Evolutionary conservation across 2,113 vertebrate species (phyloP).

Genomic region (Otus sunia): DNA sequence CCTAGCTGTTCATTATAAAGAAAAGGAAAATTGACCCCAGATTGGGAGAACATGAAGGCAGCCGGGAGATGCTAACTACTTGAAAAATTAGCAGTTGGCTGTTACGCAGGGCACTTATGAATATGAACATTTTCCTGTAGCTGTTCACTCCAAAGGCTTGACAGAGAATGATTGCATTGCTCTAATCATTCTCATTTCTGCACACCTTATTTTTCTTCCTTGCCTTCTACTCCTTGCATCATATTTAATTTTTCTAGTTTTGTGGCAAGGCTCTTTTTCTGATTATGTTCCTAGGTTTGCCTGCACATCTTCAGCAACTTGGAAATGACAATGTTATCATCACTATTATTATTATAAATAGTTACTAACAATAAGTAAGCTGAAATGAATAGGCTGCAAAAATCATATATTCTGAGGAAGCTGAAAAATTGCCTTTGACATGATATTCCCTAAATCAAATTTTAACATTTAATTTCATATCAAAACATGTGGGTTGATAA

Average conservation of each 20-base stretch:
- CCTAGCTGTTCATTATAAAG: neutral
- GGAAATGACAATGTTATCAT: neutral
- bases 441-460: neutral
- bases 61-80: neutral
- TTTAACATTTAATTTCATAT: neutral
- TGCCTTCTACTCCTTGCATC: neutral
- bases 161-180: neutral
- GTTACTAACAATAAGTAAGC: neutral
- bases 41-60: neutral
- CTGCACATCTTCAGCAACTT: neutral
- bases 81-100: neutral
- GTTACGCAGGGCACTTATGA: neutral
- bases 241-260: neutral
- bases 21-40: neutral
- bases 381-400: neutral
- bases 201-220: neutral
- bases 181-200: neutral
- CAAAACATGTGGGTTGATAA: neutral
- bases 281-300: neutral
- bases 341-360: neutral
- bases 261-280: neutral
- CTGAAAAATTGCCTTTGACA: neutral
- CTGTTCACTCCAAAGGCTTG: neutral
- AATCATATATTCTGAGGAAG: neutral
- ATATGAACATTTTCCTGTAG: neutral